Percentiles rank a stretch among this genome's conserved stretches.
phyloP scores from a whole-genome alignment of 1,140 invertebrate genomes.

The Macrocentrus cingulum region DNA sequence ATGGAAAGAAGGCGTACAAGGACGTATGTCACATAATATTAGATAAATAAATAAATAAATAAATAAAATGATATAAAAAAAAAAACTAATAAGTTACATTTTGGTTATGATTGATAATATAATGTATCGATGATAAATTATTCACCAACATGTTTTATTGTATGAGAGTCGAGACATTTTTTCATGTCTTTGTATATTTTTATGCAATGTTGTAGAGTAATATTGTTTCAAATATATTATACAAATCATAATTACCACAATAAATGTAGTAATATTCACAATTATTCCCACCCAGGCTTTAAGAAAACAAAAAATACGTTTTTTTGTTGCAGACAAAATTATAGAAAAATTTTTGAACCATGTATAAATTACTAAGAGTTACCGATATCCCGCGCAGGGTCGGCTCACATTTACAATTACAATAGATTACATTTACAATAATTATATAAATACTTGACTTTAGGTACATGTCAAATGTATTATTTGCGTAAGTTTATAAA shows the following conservation, averaged over 20 bases:
- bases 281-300: no score
- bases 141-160: constrained; percentile 58
- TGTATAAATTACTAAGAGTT: no score
- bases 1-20: background rate
- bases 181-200: constrained; percentile 62
- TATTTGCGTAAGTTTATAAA: no score
- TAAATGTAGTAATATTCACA: constrained; percentile 59
- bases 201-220: constrained; percentile 61
- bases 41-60: constrained; percentile 30
- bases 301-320: no score
- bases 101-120: constrained; percentile 38
- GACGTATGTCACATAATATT: constrained; percentile 4
- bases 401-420: no score
- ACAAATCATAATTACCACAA: constrained; percentile 55
- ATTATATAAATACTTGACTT: no score
- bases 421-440: no score
- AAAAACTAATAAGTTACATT: constrained; percentile 41
- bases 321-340: no score
- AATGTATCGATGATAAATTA: constrained; percentile 51
- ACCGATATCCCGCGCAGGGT: no score
- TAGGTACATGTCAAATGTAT: no score
- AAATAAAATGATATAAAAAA: constrained; percentile 27
- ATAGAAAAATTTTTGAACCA: no score
- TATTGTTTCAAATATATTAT: constrained; percentile 62
- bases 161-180: constrained; percentile 60